phyloP scores from a whole-genome alignment of 2,888 invertebrate species.

The Plebejus melissa region DNA sequence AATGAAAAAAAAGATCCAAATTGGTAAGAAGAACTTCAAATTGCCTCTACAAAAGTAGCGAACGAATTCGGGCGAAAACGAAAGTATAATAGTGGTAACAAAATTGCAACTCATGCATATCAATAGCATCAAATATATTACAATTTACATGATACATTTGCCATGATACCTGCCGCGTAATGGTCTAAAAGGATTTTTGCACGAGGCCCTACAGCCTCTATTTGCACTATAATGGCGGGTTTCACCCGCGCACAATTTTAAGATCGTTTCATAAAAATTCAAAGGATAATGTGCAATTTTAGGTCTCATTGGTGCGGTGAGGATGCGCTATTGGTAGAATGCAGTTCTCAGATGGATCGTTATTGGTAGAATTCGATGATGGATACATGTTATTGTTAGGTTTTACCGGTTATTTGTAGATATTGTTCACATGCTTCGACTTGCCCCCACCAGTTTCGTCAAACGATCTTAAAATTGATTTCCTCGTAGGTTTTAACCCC shows the following conservation, averaged over 20 bases:
- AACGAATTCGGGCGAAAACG: background rate
- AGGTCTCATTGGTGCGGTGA: background rate
- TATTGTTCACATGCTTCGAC: background rate
- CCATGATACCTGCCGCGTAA: slow-evolving; percentile 15
- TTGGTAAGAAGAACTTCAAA: too few species aligned
- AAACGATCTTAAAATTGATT: slow-evolving; percentile 24
- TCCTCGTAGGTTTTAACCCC: slow-evolving; percentile 30
- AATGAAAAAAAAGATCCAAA: background rate
- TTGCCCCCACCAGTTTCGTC: background rate
- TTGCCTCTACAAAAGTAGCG: background rate
- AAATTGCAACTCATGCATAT: slow-evolving; percentile 7
- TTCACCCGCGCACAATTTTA: slow-evolving; percentile 40
- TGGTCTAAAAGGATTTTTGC: slow-evolving; percentile 25
- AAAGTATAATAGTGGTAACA: background rate
- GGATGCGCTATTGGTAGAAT: background rate
- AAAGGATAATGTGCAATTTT: background rate
- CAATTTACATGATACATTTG: slow-evolving; percentile 13
- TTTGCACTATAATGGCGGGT: slow-evolving; percentile 42
- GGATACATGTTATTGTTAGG: background rate
- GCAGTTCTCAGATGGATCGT: too few species aligned
- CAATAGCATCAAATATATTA: background rate
- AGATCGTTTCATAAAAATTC: background rate
- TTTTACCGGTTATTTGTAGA: background rate
- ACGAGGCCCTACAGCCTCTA: slow-evolving; percentile 29
- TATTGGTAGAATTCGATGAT: background rate